Evolutionary conservation across 37 sponge, comb jelly and placozoan genomes (phyloP).

Genomic region (Cladorhizidae sp.): DNA sequence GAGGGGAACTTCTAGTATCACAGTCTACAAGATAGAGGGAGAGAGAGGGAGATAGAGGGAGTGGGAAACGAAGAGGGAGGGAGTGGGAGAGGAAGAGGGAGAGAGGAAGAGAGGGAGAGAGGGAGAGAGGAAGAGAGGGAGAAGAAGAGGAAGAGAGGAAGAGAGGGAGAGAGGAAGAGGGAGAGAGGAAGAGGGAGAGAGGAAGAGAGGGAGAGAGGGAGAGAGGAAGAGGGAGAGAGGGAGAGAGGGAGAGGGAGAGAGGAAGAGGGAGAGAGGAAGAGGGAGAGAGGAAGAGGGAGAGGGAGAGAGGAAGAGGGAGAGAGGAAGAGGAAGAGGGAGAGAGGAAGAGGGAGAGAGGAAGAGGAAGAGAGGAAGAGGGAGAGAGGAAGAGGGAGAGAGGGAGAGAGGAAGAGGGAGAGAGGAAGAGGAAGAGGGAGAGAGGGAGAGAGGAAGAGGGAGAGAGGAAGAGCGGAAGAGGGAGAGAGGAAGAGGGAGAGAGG

Average conservation of each 20-base stretch:
- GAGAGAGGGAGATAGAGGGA: constrained; percentile 35
- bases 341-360: constrained; percentile 14
- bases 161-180: constrained; percentile 29
- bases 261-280: constrained; percentile 16
- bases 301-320: constrained; percentile 24
- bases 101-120: constrained; percentile 22
- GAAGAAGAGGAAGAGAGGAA: constrained; percentile 25
- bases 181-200: constrained; percentile 30
- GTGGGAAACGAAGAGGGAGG: constrained; percentile 15
- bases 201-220: constrained; percentile 25
- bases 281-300: constrained; percentile 12
- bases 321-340: constrained; percentile 28
- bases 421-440: constrained; percentile 26
- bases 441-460: neutral
- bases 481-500: neutral
- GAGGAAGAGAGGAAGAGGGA: constrained; percentile 21
- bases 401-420: constrained; percentile 25
- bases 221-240: constrained; percentile 29
- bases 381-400: constrained; percentile 1
- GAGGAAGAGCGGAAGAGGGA: no score
- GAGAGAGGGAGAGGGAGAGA: constrained; percentile 30
- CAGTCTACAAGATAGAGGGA: constrained; percentile 31
- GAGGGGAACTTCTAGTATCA: constrained; percentile 25
- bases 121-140: constrained; percentile 20
- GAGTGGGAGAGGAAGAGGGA: constrained; percentile 30